Evolutionary conservation across 23 tunicate genomes (phyloP).

Genomic region (Halocynthia aurantium): DNA sequence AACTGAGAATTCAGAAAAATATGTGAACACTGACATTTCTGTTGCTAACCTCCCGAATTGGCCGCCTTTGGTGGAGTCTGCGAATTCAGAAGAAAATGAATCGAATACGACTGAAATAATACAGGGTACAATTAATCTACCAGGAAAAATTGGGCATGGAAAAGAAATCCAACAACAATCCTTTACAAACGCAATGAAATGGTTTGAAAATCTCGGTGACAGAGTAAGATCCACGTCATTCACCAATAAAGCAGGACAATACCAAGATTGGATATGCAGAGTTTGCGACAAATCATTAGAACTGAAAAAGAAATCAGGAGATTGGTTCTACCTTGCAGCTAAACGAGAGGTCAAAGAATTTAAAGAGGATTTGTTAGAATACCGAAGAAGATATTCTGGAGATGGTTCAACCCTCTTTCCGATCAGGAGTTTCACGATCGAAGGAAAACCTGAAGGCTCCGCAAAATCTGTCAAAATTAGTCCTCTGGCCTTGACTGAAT

Average conservation of each 20-base stretch:
- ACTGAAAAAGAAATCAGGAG: slow-evolving; percentile 57
- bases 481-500: too few species aligned
- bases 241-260: neutral
- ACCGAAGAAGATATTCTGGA: neutral
- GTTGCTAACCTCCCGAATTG: neutral
- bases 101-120: neutral
- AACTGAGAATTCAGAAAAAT: too few species aligned
- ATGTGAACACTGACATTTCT: too few species aligned
- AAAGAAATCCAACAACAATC: neutral
- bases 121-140: neutral
- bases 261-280: slow-evolving; percentile 43
- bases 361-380: neutral
- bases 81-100: neutral
- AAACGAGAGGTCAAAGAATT: slow-evolving; percentile 23
- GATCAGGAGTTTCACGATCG: too few species aligned
- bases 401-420: too few species aligned
- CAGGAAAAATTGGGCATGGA: neutral
- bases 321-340: slow-evolving; percentile 54
- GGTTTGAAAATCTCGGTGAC: neutral
- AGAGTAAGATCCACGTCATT: slow-evolving; percentile 8
- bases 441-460: too few species aligned
- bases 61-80: neutral
- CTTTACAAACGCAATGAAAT: slow-evolving; percentile 1
- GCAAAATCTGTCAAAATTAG: too few species aligned
- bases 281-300: slow-evolving; percentile 61